These are phyloP conservation scores for Aphelinus atriplicis DNA, from an alignment of 1,140 invertebrate genomes.

Conservation along the genomic window DNA sequence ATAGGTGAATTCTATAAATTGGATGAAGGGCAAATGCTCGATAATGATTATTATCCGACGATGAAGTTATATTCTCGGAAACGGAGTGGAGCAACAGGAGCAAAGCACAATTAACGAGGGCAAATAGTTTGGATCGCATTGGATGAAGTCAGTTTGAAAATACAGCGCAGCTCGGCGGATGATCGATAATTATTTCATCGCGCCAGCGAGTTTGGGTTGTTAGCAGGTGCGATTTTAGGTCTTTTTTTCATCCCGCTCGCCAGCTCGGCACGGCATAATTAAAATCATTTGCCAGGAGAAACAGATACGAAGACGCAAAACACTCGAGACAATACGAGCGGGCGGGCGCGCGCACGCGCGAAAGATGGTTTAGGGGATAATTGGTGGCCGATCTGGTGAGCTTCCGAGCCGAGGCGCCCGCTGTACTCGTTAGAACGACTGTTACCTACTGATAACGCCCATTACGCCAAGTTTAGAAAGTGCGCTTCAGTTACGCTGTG, in stretches of 20 bases:
- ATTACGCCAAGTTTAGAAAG: constrained; percentile 55
- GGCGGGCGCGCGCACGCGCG: background rate
- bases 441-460: constrained; percentile 53
- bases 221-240: background rate
- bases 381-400: constrained; percentile 32
- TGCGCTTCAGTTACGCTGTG: constrained; percentile 53
- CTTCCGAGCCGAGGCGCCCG: constrained; percentile 15
- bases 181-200: constrained; percentile 12
- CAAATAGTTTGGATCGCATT: no score
- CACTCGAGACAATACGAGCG: constrained; percentile 30
- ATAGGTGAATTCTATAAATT: no score
- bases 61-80: background rate
- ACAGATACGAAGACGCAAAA: background rate
- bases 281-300: constrained; percentile 9
- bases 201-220: background rate
- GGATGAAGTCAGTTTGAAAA: no score
- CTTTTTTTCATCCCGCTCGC: no score
- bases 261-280: background rate
- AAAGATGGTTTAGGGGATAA: constrained; percentile 31
- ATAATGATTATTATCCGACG: no score
- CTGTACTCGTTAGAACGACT: constrained; percentile 55
- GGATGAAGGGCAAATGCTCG: no score
- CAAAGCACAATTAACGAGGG: no score
- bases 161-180: no score
- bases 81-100: background rate